phyloP scores from a whole-genome alignment of 64 coral and sea anemone genomes.

The Cladopsammia gracilis region DNA sequence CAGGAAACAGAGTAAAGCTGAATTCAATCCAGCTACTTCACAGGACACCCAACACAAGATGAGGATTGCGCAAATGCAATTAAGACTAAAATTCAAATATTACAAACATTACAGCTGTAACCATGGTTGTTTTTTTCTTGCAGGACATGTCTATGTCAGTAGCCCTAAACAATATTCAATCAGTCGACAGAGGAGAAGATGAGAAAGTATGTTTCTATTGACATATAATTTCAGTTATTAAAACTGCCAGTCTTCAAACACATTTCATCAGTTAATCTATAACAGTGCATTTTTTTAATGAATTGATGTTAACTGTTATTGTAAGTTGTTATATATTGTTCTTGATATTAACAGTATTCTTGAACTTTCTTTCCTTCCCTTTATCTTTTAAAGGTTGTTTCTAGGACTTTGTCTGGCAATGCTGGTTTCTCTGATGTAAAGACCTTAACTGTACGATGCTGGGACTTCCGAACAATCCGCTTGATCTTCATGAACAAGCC shows the following conservation, averaged over 20 bases:
- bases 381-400: conserved; percentile 74
- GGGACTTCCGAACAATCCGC: conserved; percentile 90
- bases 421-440: conserved; percentile 96
- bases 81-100: too few species aligned
- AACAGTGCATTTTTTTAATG: too few species aligned
- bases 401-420: conserved; percentile 86
- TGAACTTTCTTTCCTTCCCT: background rate
- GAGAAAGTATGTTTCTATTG: conserved; percentile 65
- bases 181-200: conserved; percentile 95
- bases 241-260: too few species aligned
- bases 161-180: conserved; percentile 95
- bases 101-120: background rate
- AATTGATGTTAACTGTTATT: too few species aligned
- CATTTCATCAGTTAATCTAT: too few species aligned
- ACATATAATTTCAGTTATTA: too few species aligned
- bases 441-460: conserved; percentile 85
- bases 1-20: too few species aligned
- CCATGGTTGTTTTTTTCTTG: background rate
- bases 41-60: too few species aligned
- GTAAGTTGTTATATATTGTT: background rate
- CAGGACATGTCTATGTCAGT: conserved; percentile 98
- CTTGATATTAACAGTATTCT: background rate
- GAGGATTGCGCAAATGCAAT: too few species aligned
- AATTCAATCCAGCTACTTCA: too few species aligned
- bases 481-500: conserved; percentile 92